Evolutionary conservation across 2,888 invertebrate genomes (phyloP), one percentile per base, ranked within the genome.

Genomic region (Acanthopleura granulata): DNA sequence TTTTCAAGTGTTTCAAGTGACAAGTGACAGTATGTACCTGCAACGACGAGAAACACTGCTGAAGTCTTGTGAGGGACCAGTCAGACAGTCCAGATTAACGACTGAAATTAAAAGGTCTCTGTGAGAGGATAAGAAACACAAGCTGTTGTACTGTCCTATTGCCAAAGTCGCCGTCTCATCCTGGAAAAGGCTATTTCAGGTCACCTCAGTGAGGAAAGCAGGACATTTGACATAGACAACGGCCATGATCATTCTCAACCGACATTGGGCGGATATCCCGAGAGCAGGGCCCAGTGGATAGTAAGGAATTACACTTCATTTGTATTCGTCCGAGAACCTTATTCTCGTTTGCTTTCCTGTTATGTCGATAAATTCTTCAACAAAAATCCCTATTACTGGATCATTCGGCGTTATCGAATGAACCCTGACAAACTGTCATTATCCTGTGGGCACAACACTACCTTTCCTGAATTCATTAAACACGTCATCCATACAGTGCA

Each of bases 281-380:
- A 15, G 14, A 0, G 4, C 3, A 27, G 18, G 16, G n/a, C 15
- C 22, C 1, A 62, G 0, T 1, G 18, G 0, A 4, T 49, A 4
- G 22, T 62, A 27, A 27, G 62, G n/a, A 75, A 16, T 14, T 75
- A 72, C 30, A 66, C 51, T 4, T 62, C 71, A 27, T 71, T 75
- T 27, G 25, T 75, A 25, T 75, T 75, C 22, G 75, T 75, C 18
- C 72, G 75, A 14, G 72, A 75, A 25, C 75, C 75, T 0, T 72
- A 75, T 40, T 49, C 72, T 0, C 18, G 75, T 16, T 27, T 75
- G 40, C 49, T 75, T 1, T 49, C 75, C 0, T 71, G 72, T 16
- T 75, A 72, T 22, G 57, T 72, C 0, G 75, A 75, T 16, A 75
- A 75, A 50, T 49, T 62, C 6, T 75, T 75, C 18, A 30, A 16